Percentiles rank a stretch among this genome's conserved stretches.
phyloP scores from a whole-genome alignment of 2,797 vertebrate genomes.

The Mormyrus proboscirostris region DNA sequence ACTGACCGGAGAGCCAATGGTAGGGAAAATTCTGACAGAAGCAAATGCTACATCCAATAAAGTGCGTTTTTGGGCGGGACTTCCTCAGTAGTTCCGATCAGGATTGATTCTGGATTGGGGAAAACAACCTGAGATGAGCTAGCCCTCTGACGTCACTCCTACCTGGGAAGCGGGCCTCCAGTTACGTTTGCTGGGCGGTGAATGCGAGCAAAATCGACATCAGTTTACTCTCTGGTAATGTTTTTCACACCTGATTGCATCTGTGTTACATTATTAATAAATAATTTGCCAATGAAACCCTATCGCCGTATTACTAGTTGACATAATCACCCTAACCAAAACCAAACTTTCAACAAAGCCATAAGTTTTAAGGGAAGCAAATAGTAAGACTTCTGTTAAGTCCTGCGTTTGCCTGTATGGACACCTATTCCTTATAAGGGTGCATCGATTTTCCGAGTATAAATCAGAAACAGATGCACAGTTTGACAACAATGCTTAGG shows the following conservation, averaged over 20 bases:
- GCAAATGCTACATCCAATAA: conserved; percentile 43
- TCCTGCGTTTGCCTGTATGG: not conserved
- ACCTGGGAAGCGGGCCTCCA: conserved; percentile 33
- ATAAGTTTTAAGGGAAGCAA: not conserved
- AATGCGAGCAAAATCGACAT: not conserved
- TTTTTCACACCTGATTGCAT: not conserved
- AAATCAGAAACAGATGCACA: not conserved
- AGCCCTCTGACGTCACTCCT: conserved; percentile 44
- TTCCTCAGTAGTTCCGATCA: conserved; percentile 45
- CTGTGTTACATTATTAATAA: not conserved
- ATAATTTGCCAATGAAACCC: not conserved
- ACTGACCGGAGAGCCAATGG: conserved; percentile 42
- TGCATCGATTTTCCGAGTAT: not conserved
- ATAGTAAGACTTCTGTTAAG: not conserved
- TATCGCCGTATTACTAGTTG: not conserved
- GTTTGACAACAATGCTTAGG: not conserved
- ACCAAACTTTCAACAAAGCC: not conserved
- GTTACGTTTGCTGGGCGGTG: not conserved
- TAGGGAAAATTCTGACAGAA: not conserved
- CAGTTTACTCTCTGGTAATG: not conserved
- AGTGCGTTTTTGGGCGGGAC: conserved; percentile 45
- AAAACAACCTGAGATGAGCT: conserved; percentile 45
- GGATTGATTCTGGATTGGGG: conserved; percentile 33
- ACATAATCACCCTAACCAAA: not conserved
- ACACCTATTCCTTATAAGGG: not conserved